Evolutionary conservation across 2,888 invertebrate species (phyloP), one percentile per base, ranked within the genome.

Genomic region (Galerucella pusilla): DNA sequence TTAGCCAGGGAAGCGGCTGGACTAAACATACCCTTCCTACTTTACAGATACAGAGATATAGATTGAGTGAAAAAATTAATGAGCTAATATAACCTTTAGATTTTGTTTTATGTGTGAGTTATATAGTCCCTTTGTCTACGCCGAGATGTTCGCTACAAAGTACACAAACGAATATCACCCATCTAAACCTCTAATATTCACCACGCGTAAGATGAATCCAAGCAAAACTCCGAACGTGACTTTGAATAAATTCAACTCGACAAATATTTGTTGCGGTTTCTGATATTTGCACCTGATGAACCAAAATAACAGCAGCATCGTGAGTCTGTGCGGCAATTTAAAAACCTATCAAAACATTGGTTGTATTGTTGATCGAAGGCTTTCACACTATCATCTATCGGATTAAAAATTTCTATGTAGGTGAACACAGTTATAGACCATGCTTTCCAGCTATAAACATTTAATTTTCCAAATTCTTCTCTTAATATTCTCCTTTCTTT

Each of bases 261-360:
- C 85, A 87, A 87, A 87, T 87, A 86, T 87, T 87, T 86, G 86
- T 86, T 86, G 85, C 85, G 85, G 85, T 85, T 86, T 85, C 83
- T 83, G 84, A 85, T 85, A 84, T 83, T 85, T 85, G 85, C 85
- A 86, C 86, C 86, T 86, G 86, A 75, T 84, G 84, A 83, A 83
- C 77, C 78, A 80, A 80, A 75, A 71, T 71, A 65, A 59, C 60
- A 28, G 60, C 16, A n/a, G 11, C 9, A 20, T 49, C 25, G n/a
- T 45, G 16, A 45, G 64, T 12, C 10, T 25, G n/a, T 6, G 9
- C 35, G 9, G 35, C 35, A 42, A 9, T 42, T 7, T 7, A 42
- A 42, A 42, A 42, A 7, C 7, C 35, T 42, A 42, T 42, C 7
- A 42, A 42, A 42, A 42, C 35, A 42, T 42, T 42, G 9, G 7